These are phyloP conservation scores for Pharmacophagus antenor DNA, from an alignment of 2,888 invertebrate genomes.

Conservation along the genomic window DNA sequence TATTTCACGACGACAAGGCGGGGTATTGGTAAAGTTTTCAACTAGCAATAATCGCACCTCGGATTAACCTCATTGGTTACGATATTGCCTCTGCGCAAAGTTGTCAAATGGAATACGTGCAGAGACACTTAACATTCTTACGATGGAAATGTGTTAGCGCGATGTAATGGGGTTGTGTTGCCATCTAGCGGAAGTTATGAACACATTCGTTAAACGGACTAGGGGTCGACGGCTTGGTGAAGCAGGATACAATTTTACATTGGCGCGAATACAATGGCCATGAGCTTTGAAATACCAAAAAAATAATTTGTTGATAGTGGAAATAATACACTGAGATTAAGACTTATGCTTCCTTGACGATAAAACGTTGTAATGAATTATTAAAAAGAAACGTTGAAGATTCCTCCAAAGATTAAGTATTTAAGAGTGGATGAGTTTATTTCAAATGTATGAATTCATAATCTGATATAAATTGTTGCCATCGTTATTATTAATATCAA, in stretches of 20 bases:
- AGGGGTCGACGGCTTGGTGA: not conserved
- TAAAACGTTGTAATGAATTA: not conserved
- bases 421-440: too few species aligned
- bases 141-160: not conserved
- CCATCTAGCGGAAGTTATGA: slow-evolving; percentile 4
- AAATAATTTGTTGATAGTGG: not conserved
- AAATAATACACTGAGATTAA: not conserved
- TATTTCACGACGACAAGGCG: slow-evolving; percentile 82
- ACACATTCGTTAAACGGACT: not conserved
- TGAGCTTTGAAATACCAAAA: not conserved
- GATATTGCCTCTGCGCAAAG: slow-evolving; percentile 95
- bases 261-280: slow-evolving; percentile 12
- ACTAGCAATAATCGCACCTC: slow-evolving; percentile 95
- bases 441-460: too few species aligned
- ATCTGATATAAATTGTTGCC: too few species aligned
- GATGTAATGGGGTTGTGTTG: not conserved
- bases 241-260: slow-evolving; percentile 11
- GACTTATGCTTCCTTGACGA: not conserved
- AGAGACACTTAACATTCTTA: not conserved
- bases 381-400: not conserved
- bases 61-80: slow-evolving; percentile 94
- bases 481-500: too few species aligned
- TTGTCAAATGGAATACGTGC: slow-evolving; percentile 53
- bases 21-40: slow-evolving; percentile 94
- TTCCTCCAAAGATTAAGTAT: too few species aligned